Evolutionary conservation across 2,113 vertebrate genomes (phyloP).

Genomic region (Bagarius yarrelli): DNA sequence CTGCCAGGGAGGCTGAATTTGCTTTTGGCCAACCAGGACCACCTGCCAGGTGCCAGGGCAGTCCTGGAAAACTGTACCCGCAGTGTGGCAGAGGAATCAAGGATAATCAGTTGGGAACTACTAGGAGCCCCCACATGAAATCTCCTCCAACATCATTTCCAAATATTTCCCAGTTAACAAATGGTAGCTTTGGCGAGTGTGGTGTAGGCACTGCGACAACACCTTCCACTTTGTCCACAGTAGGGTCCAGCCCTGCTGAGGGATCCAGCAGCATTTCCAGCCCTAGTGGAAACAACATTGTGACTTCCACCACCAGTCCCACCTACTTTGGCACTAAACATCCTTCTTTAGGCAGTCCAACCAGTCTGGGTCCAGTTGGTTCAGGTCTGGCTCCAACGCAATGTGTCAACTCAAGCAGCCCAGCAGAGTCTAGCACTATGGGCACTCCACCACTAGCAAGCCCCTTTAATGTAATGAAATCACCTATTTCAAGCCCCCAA

Average conservation of each 20-base stretch:
- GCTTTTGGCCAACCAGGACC: constrained; percentile 80
- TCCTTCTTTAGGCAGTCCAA: constrained; percentile 77
- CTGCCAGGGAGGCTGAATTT: constrained; percentile 87
- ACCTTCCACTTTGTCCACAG: constrained; percentile 70
- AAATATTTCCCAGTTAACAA: constrained; percentile 63
- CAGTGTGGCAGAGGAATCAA: constrained; percentile 79
- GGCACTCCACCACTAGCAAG: constrained; percentile 91
- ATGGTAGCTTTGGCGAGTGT: constrained; percentile 72
- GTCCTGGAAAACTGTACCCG: constrained; percentile 84
- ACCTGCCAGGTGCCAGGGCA: constrained; percentile 65
- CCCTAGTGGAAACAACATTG: constrained; percentile 81
- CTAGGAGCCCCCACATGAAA: constrained; percentile 69
- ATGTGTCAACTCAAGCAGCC: constrained; percentile 83
- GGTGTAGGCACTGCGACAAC: constrained; percentile 65
- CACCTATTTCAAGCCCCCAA: constrained; percentile 92
- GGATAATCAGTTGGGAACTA: constrained; percentile 61
- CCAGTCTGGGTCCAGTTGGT: constrained; percentile 77
- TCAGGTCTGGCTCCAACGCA: constrained; percentile 78
- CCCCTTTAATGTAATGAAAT: constrained; percentile 91
- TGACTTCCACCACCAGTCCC: constrained; percentile 87
- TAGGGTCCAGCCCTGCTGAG: constrained; percentile 81
- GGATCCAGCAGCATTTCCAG: constrained; percentile 70
- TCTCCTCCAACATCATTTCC: constrained; percentile 71
- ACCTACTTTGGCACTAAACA: constrained; percentile 78
- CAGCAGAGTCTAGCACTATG: constrained; percentile 82